phyloP scores from a whole-genome alignment of 53 echinoderm and acorn worm species.

The Zoroaster sp. region DNA sequence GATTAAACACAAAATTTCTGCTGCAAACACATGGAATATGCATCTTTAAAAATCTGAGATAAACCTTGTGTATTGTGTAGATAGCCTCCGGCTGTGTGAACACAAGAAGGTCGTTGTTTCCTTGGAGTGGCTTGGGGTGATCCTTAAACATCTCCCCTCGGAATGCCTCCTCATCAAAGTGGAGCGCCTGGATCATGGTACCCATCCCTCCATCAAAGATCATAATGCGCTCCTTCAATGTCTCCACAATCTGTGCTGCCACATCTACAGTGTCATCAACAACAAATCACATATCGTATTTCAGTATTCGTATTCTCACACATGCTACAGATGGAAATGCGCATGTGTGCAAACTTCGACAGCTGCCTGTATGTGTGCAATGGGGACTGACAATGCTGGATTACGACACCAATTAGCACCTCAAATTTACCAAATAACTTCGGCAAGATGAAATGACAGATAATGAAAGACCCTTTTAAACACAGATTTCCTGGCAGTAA shows the following conservation, averaged over 20 bases:
- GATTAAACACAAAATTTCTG: too few relatives aligned
- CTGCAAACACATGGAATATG: too few relatives aligned
- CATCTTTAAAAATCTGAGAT: background rate
- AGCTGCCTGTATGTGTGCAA: background rate
- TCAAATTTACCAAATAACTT: too few relatives aligned
- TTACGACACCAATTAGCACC: too few relatives aligned
- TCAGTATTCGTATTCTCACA: too few relatives aligned
- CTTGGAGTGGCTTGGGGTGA: conserved; percentile 79
- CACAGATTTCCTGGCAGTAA: too few relatives aligned
- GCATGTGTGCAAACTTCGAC: background rate
- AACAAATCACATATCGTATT: background rate
- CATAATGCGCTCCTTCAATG: conserved; percentile 85
- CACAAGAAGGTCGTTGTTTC: conserved; percentile 89
- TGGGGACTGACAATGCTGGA: too few relatives aligned
- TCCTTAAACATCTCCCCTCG: conserved; percentile 83
- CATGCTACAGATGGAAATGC: too few relatives aligned
- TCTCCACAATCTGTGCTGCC: conserved; percentile 60
- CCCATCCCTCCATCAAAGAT: conserved; percentile 97
- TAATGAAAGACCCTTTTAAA: too few relatives aligned
- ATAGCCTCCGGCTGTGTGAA: conserved; percentile 86
- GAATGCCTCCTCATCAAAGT: conserved; percentile 82
- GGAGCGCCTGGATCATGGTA: conserved; percentile 83
- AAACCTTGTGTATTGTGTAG: conserved; percentile 90
- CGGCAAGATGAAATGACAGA: too few relatives aligned
- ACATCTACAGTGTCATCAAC: background rate